phyloP scores from a whole-genome alignment of 2,113 vertebrate genomes.

The Actinemys pallida region DNA sequence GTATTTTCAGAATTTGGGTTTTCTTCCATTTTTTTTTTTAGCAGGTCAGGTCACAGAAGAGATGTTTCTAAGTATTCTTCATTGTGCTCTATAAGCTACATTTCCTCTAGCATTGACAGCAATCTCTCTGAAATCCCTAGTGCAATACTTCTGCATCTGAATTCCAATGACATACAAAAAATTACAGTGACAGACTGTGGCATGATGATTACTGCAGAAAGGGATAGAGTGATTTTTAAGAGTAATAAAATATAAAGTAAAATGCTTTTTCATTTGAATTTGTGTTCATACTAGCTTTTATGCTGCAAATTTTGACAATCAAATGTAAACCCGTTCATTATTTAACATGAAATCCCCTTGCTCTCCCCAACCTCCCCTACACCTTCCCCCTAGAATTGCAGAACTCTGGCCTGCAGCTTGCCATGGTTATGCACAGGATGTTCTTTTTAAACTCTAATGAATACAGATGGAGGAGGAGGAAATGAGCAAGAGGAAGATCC shows the following conservation, averaged over 20 bases:
- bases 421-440: constrained; percentile 56
- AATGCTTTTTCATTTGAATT: not conserved
- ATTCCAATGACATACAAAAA: constrained; percentile 18
- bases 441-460: constrained; percentile 65
- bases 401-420: constrained; percentile 48
- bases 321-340: constrained; percentile 12
- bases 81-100: not conserved
- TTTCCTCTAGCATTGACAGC: not conserved
- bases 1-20: not conserved
- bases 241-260: not conserved
- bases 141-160: constrained; percentile 15
- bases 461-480: constrained; percentile 56
- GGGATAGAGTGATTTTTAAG: constrained; percentile 13
- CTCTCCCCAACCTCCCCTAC: not conserved
- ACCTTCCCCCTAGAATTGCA: constrained; percentile 3
- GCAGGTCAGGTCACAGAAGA: not conserved
- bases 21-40: not conserved
- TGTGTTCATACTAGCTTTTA: not conserved
- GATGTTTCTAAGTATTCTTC: not conserved
- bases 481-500: constrained; percentile 57
- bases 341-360: constrained; percentile 2
- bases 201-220: not conserved
- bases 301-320: not conserved
- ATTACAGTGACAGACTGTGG: not conserved
- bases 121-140: not conserved